phyloP scores from a whole-genome alignment of 1,140 invertebrate species.

The Agrilus planipennis region DNA sequence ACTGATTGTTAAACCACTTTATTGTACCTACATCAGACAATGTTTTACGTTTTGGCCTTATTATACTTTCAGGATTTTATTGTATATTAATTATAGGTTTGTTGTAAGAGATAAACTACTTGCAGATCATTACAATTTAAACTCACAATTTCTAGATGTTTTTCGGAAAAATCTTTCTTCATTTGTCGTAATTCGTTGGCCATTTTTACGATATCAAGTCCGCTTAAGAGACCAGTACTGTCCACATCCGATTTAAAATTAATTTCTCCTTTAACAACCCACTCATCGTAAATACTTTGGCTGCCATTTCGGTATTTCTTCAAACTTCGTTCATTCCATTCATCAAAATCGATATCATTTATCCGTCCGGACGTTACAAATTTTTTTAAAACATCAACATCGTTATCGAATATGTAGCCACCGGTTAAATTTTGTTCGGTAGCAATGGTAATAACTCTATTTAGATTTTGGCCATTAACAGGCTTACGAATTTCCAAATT shows the following conservation, averaged over 20 bases:
- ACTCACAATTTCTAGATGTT: no score
- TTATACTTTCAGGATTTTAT: no score
- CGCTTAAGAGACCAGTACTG: constrained; percentile 25
- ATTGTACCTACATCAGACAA: no score
- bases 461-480: constrained; percentile 27
- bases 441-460: constrained; percentile 26
- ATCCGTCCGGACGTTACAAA: constrained; percentile 19
- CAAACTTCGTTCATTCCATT: constrained; percentile 27
- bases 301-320: constrained; percentile 10
- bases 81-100: no score
- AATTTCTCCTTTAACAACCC: constrained; percentile 29
- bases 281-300: constrained; percentile 28
- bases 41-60: no score
- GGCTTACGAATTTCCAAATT: constrained; percentile 16
- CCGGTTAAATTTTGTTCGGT: constrained; percentile 26
- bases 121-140: no score
- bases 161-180: no score
- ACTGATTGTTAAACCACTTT: no score
- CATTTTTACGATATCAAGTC: constrained; percentile 24
- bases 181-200: no score
- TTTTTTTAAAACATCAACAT: constrained; percentile 16
- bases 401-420: constrained; percentile 19
- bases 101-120: no score
- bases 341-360: constrained; percentile 23
- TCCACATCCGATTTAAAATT: constrained; percentile 24